Base-by-base conservation (phyloP, 2,888 invertebrate species). In the Aporophyla lueneburgensis region DNA sequence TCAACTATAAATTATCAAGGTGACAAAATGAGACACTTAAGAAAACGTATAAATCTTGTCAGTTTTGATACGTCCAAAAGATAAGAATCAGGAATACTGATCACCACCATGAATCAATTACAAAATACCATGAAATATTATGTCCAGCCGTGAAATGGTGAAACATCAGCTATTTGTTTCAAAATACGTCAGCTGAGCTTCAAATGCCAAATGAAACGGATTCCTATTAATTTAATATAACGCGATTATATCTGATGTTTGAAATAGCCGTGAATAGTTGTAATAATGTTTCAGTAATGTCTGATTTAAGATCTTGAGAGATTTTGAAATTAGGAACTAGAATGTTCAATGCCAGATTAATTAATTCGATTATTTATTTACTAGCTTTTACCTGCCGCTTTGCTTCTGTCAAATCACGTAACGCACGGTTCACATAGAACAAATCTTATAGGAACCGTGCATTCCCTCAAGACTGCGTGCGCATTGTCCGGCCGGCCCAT, bases 241-340 rank as follows among this genome's bases (percentile, higher is more conserved):
- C 4, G 2, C 21, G 75, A 51, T 78, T 80, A 54, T 0, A 74
- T 81, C 81, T 81, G 27, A 81, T 62, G 53, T 67, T 51, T 65
- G 16, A 19, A 80, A 58, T 53, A 78, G 9, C 80, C 72, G 80
- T 65, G 72, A 79, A 79, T 10, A 58, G 21, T 14, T 72, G 33
- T 53, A 27, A 54, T 49, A 53, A 27, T 62, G 27, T 77, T 62
- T 77, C 62, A 80, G 73, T 43, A 33, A 59, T n/a, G 0, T 71
- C 51, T 49, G 40, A 54, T 51, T 5, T 75, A 14, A 43, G 56
- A 75, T 79, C 40, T 71, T 62, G 21, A 46, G n/a, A 69, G 51
- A 72, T 80, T 63, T 63, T 71, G 77, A 65, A 80, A 80, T 73
- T 21, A 19, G 33, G 54, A 51, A 54, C 43, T n/a, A n/a, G 27